Conservation (phyloP, 2,797 vertebrate species). For the Channa striata region DNA sequence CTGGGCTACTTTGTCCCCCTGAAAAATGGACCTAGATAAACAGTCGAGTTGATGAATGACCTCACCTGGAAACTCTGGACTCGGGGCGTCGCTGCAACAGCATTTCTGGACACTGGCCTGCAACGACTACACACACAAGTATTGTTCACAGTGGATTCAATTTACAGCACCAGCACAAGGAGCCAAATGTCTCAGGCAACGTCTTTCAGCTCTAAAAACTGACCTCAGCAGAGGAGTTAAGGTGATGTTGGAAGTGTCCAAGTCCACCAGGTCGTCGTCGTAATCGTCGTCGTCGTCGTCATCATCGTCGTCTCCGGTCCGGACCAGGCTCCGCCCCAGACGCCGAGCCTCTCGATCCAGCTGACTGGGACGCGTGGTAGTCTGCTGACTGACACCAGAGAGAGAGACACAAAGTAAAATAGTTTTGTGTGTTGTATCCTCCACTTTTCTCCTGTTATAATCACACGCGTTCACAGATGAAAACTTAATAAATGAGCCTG, state of each 20-base stretch:
- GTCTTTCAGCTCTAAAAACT: neutral
- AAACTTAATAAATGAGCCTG: neutral
- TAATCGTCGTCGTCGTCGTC: conserved; percentile 85
- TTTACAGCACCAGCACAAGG: neutral
- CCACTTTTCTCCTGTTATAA: too few relatives aligned
- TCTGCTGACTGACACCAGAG: conserved; percentile 20
- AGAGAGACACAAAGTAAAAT: neutral
- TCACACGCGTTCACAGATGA: too few relatives aligned
- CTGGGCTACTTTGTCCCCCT: too few relatives aligned
- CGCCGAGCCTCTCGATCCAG: conserved; percentile 83
- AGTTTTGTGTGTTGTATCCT: neutral
- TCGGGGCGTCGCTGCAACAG: conserved; percentile 78
- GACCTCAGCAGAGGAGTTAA: conserved; percentile 92
- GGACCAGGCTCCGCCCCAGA: conserved; percentile 86
- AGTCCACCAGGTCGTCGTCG: conserved; percentile 86
- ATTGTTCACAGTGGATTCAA: conserved; percentile 1
- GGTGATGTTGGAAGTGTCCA: conserved; percentile 83
- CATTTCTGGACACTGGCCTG: conserved; percentile 76
- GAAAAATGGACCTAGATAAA: neutral
- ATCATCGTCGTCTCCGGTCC: conserved; percentile 82
- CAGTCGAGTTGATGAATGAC: neutral
- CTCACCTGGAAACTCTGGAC: conserved; percentile 92
- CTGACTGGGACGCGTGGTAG: conserved; percentile 35
- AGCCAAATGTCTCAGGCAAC: neutral
- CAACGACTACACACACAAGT: conserved; percentile 80